Conservation (phyloP, 2,113 vertebrate species). For the Ailuropoda melanoleuca region DNA sequence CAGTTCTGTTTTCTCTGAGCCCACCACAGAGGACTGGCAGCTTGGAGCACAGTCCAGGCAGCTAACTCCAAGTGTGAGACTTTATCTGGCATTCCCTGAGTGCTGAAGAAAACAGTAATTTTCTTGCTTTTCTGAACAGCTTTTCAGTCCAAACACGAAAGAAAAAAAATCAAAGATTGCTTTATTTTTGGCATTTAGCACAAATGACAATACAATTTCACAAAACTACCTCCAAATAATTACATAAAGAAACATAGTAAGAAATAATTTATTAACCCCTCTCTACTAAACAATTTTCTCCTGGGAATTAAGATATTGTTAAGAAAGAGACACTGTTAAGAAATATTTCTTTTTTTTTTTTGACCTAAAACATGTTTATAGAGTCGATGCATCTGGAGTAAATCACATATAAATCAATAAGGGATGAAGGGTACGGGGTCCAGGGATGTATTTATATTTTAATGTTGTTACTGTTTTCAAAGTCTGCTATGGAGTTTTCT, state of each 20-base stretch:
- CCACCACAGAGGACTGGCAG: background rate
- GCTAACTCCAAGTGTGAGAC: background rate
- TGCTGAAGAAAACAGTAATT: slow-evolving; percentile 37
- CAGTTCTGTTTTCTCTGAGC: background rate
- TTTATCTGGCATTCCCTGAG: background rate
- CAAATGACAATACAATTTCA: background rate
- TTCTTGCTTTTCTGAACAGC: slow-evolving; percentile 10
- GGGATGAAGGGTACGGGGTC: background rate
- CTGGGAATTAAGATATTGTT: background rate
- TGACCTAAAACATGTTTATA: background rate
- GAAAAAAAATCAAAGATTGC: slow-evolving; percentile 13
- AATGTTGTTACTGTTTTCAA: background rate
- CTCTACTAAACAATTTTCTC: background rate
- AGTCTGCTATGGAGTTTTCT: background rate
- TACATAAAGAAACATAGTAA: background rate
- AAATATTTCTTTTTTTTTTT: background rate
- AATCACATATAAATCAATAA: background rate
- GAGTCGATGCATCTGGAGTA: background rate
- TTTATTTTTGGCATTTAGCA: slow-evolving; percentile 26
- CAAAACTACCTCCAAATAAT: slow-evolving; percentile 25
- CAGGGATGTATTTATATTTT: background rate
- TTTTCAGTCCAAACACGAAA: background rate
- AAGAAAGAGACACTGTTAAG: background rate
- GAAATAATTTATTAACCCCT: background rate
- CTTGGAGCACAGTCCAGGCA: background rate